These are phyloP conservation scores for Laothoe populi DNA, from an alignment of 2,888 invertebrate genomes.

Conservation along the genomic window DNA sequence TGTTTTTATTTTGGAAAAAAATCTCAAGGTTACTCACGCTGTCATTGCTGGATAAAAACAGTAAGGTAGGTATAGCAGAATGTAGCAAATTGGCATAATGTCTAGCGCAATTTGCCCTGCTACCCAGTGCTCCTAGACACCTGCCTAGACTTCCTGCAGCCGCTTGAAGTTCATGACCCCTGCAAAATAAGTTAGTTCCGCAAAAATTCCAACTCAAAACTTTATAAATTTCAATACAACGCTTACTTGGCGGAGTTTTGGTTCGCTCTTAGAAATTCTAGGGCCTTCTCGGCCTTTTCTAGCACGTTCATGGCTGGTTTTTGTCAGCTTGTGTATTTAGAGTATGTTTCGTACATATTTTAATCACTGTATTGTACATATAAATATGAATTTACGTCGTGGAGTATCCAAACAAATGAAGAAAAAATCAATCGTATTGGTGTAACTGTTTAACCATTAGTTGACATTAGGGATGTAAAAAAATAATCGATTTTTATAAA, in stretches of 20 bases:
- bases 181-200: conserved; percentile 46
- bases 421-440: conserved; percentile 60
- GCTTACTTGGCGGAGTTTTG: conserved; percentile 72
- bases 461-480: too few species aligned
- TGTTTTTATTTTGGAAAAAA: too few species aligned
- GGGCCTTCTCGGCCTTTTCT: conserved; percentile 79
- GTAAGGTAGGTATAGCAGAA: conserved; percentile 69
- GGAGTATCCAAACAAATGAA: conserved; percentile 58
- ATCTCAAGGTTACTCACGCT: conserved; percentile 66
- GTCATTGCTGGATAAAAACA: conserved; percentile 75
- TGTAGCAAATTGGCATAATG: conserved; percentile 76
- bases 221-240: conserved; percentile 29
- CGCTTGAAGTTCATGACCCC: conserved; percentile 74
- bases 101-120: conserved; percentile 69
- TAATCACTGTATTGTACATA: conserved; percentile 27
- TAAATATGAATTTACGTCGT: conserved; percentile 47
- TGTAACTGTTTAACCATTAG: too few species aligned
- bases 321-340: conserved; percentile 43
- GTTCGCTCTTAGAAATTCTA: conserved; percentile 72
- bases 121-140: conserved; percentile 74
- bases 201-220: conserved; percentile 33
- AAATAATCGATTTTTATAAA: too few species aligned
- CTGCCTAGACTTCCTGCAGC: conserved; percentile 76
- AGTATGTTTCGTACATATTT: conserved; percentile 47
- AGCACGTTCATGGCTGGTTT: conserved; percentile 70